Evolutionary conservation across 2,797 vertebrate genomes (phyloP).

Genomic region (Hydrolagus colliei): DNA sequence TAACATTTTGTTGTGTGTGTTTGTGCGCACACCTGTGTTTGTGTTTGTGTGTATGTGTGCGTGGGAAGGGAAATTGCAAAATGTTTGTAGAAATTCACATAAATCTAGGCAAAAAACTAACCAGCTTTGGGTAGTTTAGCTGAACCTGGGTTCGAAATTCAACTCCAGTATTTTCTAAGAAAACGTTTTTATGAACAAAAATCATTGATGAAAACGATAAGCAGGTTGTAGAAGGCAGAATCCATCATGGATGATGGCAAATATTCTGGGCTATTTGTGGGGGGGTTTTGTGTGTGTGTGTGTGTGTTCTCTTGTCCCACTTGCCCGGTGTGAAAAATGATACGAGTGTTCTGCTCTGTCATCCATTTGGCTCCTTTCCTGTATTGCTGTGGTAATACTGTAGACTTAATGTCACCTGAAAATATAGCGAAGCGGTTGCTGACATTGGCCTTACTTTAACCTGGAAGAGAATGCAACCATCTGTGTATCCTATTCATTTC

Average conservation of each 20-base stretch:
- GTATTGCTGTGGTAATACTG: not conserved
- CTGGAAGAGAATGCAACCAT: not conserved
- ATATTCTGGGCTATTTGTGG: not conserved
- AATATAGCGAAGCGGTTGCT: not conserved
- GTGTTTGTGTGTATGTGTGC: too few species aligned
- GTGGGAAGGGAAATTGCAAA: not conserved
- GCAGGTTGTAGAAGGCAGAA: not conserved
- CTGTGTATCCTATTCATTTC: not conserved
- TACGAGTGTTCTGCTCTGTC: not conserved
- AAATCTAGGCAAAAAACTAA: not conserved
- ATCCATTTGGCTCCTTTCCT: too few species aligned
- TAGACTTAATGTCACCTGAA: not conserved
- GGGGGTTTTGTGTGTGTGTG: not conserved
- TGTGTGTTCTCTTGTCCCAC: not conserved
- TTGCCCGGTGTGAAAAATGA: not conserved
- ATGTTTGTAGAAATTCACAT: not conserved
- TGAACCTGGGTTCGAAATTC: not conserved
- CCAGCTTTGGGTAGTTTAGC: not conserved
- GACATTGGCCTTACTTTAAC: not conserved
- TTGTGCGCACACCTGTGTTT: too few species aligned
- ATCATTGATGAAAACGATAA: not conserved
- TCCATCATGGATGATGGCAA: not conserved
- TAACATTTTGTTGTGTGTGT: not conserved
- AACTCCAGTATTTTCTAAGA: constrained; percentile 20
- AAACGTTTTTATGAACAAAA: constrained; percentile 8